Conservation (phyloP, 2,888 invertebrate genomes). For the Cosmia trapezina region DNA sequence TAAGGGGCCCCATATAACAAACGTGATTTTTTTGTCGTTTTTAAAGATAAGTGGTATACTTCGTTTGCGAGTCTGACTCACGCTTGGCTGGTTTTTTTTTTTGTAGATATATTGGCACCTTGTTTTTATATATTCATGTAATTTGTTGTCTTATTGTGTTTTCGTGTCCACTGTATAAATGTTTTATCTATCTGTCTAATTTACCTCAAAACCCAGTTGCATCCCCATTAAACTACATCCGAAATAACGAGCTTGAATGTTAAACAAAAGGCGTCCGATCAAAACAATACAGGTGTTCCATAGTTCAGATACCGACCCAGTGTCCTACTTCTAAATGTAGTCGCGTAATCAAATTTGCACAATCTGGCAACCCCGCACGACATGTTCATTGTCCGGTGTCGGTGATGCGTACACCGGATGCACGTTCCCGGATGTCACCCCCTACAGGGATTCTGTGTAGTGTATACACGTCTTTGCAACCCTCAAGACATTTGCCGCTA, state of each 20-base stretch:
- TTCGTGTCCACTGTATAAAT: no score
- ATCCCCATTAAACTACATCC: not conserved
- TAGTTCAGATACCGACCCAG: no score
- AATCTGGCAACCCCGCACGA: slow-evolving; percentile 58
- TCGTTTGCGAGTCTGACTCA: no score
- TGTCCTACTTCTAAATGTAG: slow-evolving; percentile 60
- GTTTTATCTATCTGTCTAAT: no score
- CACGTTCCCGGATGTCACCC: slow-evolving; percentile 64
- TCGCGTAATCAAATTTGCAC: slow-evolving; percentile 65
- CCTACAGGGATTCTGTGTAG: slow-evolving; percentile 44
- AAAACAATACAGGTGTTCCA: slow-evolving; percentile 38
- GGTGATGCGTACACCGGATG: slow-evolving; percentile 65
- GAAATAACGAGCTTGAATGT: not conserved
- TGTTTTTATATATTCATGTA: no score
- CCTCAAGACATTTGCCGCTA: slow-evolving; percentile 65
- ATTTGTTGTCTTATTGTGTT: no score
- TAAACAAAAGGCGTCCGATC: slow-evolving; percentile 39
- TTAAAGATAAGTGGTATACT: no score
- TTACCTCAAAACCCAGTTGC: not conserved
- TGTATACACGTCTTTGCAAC: slow-evolving; percentile 55
- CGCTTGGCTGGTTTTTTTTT: no score
- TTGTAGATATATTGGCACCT: no score
- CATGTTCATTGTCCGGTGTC: slow-evolving; percentile 65
- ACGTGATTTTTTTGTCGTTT: no score
- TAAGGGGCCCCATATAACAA: no score